Evolutionary conservation across 2,888 invertebrate species (phyloP).

Genomic region (Ichneumon xanthorius): DNA sequence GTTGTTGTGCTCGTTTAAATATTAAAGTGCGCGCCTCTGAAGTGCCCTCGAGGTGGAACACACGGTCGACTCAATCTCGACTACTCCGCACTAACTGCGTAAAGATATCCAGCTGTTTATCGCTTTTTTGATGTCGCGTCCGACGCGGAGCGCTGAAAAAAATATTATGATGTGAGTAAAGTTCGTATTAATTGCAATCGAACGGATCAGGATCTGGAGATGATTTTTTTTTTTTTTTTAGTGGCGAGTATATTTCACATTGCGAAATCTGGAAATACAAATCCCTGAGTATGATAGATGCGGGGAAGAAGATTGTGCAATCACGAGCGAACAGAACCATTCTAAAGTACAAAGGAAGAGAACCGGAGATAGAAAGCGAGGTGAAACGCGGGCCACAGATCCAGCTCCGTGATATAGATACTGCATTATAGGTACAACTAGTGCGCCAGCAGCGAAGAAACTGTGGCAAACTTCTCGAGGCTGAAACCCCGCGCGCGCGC

Average conservation of each 20-base stretch:
- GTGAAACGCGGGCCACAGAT: slow-evolving; percentile 17
- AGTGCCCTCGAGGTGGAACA: not conserved
- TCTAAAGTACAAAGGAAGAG: slow-evolving; percentile 28
- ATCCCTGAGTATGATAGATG: not conserved
- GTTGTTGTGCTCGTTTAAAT: slow-evolving; percentile 67
- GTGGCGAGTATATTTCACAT: slow-evolving; percentile 2
- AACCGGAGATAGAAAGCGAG: not conserved
- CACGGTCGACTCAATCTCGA: not conserved
- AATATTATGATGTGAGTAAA: too few relatives aligned
- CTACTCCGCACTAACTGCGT: not conserved
- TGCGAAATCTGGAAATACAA: slow-evolving; percentile 35
- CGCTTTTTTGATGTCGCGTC: too few relatives aligned
- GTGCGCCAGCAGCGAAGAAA: slow-evolving; percentile 27
- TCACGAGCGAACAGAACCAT: slow-evolving; percentile 31
- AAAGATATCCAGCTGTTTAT: not conserved
- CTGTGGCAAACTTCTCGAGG: slow-evolving; percentile 58
- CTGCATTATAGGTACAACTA: not conserved
- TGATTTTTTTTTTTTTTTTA: not conserved
- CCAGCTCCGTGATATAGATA: slow-evolving; percentile 25
- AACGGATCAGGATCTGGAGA: too few relatives aligned
- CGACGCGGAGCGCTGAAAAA: too few relatives aligned
- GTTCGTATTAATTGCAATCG: too few relatives aligned
- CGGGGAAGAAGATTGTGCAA: slow-evolving; percentile 46
- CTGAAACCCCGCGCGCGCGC: slow-evolving; percentile 4
- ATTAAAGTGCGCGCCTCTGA: slow-evolving; percentile 64